Conservation (phyloP, 2,888 invertebrate species). For the Eupeodes latifasciatus region DNA sequence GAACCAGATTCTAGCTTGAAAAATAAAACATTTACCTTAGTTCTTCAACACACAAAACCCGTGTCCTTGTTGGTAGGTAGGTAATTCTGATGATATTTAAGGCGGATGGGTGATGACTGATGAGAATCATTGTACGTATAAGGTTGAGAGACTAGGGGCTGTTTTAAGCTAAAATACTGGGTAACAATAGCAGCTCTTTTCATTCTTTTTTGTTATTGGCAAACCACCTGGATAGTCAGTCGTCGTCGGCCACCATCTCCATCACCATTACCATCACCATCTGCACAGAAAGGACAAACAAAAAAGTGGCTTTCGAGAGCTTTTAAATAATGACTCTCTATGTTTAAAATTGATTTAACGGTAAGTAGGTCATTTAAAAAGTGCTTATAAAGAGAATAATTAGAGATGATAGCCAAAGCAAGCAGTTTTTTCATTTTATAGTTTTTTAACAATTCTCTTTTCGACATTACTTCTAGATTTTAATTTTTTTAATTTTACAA, state of each 20-base stretch:
- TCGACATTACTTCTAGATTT: constrained; percentile 2
- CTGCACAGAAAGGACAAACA: constrained; percentile 13
- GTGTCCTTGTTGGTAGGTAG: constrained; percentile 46
- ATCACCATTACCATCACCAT: neutral
- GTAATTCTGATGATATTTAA: constrained; percentile 7
- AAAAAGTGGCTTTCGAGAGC: constrained; percentile 32
- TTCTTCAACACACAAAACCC: constrained; percentile 28
- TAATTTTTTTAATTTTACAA: constrained; percentile 14
- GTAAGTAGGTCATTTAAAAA: constrained; percentile 73
- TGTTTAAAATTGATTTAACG: constrained; percentile 74
- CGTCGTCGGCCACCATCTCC: neutral
- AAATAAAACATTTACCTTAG: constrained; percentile 43
- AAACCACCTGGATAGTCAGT: constrained; percentile 45
- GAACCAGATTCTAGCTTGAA: constrained; percentile 62
- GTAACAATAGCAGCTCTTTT: constrained; percentile 40
- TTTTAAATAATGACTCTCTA: constrained; percentile 65
- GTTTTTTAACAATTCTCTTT: constrained; percentile 34
- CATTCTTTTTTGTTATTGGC: constrained; percentile 23
- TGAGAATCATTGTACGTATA: constrained; percentile 33
- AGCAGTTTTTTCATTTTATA: constrained; percentile 24
- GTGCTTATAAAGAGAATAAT: constrained; percentile 62
- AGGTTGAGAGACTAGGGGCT: neutral
- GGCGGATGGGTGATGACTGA: constrained; percentile 46
- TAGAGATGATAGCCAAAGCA: constrained; percentile 49
- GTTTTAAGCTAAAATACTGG: neutral